Base-by-base conservation (phyloP, 2,797 vertebrate genomes). In the Staurois parvus region DNA sequence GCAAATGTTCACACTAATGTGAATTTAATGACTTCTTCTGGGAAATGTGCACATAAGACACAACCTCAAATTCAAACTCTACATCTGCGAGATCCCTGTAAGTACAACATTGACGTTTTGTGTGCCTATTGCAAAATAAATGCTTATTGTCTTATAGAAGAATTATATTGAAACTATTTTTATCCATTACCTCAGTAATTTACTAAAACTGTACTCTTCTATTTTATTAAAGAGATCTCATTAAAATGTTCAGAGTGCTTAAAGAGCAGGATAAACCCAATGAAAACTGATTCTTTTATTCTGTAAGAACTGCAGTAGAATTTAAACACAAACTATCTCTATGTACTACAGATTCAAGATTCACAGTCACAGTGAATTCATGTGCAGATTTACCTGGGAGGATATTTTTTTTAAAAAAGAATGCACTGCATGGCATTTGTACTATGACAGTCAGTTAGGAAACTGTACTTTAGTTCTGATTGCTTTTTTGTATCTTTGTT, bases 1-100 rank as follows among this genome's bases (percentile, higher is more conserved):
- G 56, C 76, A 42, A 59, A 11, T 26, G 19, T 78, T 66, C 15
- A 64, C 28, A 66, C 79, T 89, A 88, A 84, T 90, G 91, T 40
- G 45, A 64, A 13, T 24, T 74, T 81, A 87, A 84, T 86, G 13
- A 90, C 56, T 77, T 76, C 29, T 76, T 78, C 34, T 28, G n/a
- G 59, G 59, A 87, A 89, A 80, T 62, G 75, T 37, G 89, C 86
- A 88, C 85, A 87, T 40, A 32, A 34, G 59, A 86, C 83, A 78
- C 83, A 78, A 66, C 59, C 59, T 66, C 9, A 59, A 66, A 78
- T 78, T 15, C 28, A 66, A 28, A 78, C 66, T 66, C 26, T 66
- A 34, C n/a, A 40, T 77, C 59, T 40, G 21, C 1, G 21, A 59
- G 52, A 7, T 59, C 21, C 52, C 52, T 59, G 52, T 59, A 59